These are phyloP conservation scores for Tetragnatha montana DNA, from an alignment of 2,888 invertebrate genomes.

Conservation along the genomic window DNA sequence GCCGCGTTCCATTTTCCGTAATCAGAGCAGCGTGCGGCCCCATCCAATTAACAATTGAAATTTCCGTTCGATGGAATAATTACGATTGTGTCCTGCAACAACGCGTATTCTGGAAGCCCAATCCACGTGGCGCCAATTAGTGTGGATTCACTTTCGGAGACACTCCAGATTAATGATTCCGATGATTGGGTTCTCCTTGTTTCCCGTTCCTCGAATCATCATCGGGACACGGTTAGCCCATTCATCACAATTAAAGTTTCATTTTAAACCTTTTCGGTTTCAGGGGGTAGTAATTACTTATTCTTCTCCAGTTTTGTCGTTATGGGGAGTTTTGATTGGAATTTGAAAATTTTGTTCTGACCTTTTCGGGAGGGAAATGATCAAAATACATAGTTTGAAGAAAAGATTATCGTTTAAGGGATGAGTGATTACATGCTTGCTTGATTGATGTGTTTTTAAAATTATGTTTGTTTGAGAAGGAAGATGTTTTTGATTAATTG, in stretches of 20 bases:
- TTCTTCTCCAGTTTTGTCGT: too few species aligned
- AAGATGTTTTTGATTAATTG: too few species aligned
- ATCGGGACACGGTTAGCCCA: background rate
- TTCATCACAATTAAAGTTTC: constrained; percentile 44
- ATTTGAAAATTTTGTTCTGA: too few species aligned
- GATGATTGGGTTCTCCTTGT: constrained; percentile 5
- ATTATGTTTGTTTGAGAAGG: too few species aligned
- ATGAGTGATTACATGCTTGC: too few species aligned
- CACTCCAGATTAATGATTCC: constrained; percentile 14
- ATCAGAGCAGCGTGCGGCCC: background rate
- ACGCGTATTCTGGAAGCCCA: background rate
- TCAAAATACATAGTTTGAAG: too few species aligned
- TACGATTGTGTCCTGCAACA: constrained; percentile 8
- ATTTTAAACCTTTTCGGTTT: background rate
- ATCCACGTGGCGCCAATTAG: constrained; percentile 20
- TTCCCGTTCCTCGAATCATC: background rate
- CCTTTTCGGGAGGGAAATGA: too few species aligned
- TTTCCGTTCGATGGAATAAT: constrained; percentile 24
- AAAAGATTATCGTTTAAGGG: too few species aligned
- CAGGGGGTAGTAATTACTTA: background rate
- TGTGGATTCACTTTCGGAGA: constrained; percentile 13
- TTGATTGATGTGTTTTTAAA: too few species aligned
- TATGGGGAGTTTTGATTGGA: too few species aligned
- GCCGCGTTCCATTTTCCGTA: background rate
- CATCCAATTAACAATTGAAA: constrained; percentile 36